Percentiles rank a stretch among this genome's conserved stretches.
Evolutionary conservation across 2,797 vertebrate species (phyloP).

Genomic region (Eidolon dupreanum): DNA sequence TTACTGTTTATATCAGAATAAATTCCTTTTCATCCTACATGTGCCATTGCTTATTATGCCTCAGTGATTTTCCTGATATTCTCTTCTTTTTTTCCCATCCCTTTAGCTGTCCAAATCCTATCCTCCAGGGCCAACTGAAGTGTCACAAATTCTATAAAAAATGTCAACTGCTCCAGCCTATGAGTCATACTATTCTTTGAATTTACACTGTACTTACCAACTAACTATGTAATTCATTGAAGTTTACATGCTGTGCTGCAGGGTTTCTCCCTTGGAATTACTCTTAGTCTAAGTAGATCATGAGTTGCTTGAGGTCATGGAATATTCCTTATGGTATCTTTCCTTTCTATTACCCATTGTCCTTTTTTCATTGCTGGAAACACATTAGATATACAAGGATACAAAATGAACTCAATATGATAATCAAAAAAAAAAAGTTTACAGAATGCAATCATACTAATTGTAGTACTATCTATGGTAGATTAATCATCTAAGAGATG

Average conservation of each 20-base stretch:
- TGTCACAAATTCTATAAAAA: neutral
- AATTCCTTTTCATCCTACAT: neutral
- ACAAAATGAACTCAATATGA: neutral
- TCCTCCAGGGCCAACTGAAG: neutral
- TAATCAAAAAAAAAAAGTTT: neutral
- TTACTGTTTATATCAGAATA: neutral
- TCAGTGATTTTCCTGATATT: neutral
- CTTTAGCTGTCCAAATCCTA: neutral
- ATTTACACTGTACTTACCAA: neutral
- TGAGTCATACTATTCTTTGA: neutral
- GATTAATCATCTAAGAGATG: neutral
- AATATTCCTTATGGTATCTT: neutral
- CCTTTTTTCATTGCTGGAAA: neutral
- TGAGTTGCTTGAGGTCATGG: neutral
- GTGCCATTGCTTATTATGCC: neutral
- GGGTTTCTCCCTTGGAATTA: neutral
- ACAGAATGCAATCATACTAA: neutral
- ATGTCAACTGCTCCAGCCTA: neutral
- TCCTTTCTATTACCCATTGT: neutral
- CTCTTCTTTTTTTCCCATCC: neutral
- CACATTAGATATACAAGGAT: neutral
- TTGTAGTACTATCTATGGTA: neutral
- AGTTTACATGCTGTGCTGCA: neutral
- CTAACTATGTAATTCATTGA: neutral
- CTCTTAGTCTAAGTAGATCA: neutral